phyloP scores from a whole-genome alignment of 2,888 invertebrate genomes.

The Prostheceraeus crozeri region DNA sequence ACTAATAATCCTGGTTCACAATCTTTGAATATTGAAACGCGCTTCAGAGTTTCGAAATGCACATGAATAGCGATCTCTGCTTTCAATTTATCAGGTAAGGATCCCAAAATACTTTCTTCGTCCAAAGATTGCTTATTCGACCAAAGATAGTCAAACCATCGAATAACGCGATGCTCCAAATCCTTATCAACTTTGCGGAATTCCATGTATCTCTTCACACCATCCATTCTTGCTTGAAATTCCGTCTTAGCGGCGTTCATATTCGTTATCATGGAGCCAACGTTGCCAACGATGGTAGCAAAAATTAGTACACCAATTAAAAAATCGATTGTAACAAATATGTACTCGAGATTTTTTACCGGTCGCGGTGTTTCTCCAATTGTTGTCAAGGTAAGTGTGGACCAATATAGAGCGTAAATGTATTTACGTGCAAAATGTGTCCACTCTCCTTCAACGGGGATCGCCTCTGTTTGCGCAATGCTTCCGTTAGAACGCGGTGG shows the following conservation, averaged over 20 bases:
- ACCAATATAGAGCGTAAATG: constrained; percentile 87
- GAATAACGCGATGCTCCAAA: constrained; percentile 71
- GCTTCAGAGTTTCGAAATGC: constrained; percentile 77
- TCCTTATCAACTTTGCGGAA: constrained; percentile 67
- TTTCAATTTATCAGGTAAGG: constrained; percentile 82
- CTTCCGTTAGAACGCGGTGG: constrained; percentile 41
- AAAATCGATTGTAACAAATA: constrained; percentile 85
- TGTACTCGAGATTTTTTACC: constrained; percentile 78
- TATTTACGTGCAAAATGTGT: constrained; percentile 70
- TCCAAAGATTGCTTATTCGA: constrained; percentile 72
- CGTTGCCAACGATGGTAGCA: constrained; percentile 90
- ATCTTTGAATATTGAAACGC: constrained; percentile 71
- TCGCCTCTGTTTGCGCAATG: constrained; percentile 25
- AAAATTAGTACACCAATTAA: constrained; percentile 88
- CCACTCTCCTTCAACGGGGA: constrained; percentile 13
- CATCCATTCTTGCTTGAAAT: constrained; percentile 91
- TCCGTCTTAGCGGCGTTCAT: constrained; percentile 90
- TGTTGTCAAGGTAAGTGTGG: constrained; percentile 84
- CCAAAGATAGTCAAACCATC: constrained; percentile 83
- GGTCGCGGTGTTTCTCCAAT: constrained; percentile 83
- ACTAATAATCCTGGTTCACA: constrained; percentile 51
- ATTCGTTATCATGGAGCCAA: constrained; percentile 77
- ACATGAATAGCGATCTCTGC: constrained; percentile 84
- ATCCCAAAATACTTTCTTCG: constrained; percentile 64
- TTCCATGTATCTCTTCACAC: constrained; percentile 70